phyloP scores from a whole-genome alignment of 2,888 invertebrate genomes.

The Heliconius ismenius region DNA sequence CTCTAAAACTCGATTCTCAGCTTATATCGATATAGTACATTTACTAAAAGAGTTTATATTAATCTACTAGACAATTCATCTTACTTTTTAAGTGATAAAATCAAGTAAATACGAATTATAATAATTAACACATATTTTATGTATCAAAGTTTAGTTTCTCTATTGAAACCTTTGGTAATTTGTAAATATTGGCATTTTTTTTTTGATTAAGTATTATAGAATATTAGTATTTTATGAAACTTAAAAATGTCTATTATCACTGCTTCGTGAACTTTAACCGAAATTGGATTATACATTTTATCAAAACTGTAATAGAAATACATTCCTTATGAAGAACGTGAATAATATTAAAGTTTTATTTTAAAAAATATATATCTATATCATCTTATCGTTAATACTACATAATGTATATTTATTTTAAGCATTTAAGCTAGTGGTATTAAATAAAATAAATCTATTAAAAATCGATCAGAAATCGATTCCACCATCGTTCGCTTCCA shows the following conservation, averaged over 20 bases:
- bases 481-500: background rate
- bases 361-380: background rate
- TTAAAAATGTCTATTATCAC: background rate
- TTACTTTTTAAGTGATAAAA: background rate
- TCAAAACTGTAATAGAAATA: background rate
- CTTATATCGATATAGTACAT: background rate
- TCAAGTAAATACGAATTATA: background rate
- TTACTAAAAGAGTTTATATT: background rate
- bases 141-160: background rate
- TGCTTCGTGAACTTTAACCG: background rate
- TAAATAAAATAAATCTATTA: background rate
- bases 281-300: background rate
- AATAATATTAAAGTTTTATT: background rate
- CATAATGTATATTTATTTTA: background rate
- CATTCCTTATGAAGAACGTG: background rate
- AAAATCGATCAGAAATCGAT: constrained; percentile 2
- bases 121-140: background rate
- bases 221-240: background rate
- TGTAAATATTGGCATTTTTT: background rate
- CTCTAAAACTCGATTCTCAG: background rate
- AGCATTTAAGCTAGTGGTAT: no score
- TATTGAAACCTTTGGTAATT: background rate
- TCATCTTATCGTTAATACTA: background rate
- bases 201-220: background rate
- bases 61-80: no score